Percentiles rank a stretch among this genome's conserved stretches.
Conservation (phyloP, 2,888 invertebrate species). For the Calameuta pallipes region DNA sequence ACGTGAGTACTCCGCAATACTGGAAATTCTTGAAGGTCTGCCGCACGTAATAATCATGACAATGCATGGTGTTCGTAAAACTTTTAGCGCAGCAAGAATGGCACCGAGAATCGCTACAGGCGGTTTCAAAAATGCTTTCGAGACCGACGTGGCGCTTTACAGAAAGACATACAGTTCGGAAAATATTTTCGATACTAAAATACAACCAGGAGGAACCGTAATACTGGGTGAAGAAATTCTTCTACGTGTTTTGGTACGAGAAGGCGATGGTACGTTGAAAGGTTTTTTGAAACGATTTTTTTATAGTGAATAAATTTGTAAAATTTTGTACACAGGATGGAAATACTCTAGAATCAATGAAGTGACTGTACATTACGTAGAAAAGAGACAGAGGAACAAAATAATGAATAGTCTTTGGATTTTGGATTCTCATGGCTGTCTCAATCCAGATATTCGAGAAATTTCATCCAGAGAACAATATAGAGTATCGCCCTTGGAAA, state of each 20-base stretch:
- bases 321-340: conserved; percentile 63
- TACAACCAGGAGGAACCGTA: conserved; percentile 69
- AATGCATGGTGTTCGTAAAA: not conserved
- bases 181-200: conserved; percentile 66
- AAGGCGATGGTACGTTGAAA: conserved; percentile 68
- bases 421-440: conserved; percentile 48
- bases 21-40: not conserved
- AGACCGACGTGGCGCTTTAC: conserved; percentile 69
- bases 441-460: conserved; percentile 47
- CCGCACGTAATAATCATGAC: not conserved
- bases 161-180: conserved; percentile 65
- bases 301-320: not conserved
- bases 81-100: conserved; percentile 47
- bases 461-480: conserved; percentile 54
- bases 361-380: conserved; percentile 61
- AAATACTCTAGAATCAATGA: conserved; percentile 70
- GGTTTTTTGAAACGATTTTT: not conserved
- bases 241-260: conserved; percentile 68
- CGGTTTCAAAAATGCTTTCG: conserved; percentile 69
- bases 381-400: conserved; percentile 39
- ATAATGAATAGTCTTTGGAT: conserved; percentile 53
- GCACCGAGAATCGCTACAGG: conserved; percentile 67
- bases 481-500: conserved; percentile 48
- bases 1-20: conserved; percentile 37
- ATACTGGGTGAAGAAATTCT: conserved; percentile 71